Base-by-base conservation (phyloP, 23 tunicate species). In the Halocynthia roretzi region DNA sequence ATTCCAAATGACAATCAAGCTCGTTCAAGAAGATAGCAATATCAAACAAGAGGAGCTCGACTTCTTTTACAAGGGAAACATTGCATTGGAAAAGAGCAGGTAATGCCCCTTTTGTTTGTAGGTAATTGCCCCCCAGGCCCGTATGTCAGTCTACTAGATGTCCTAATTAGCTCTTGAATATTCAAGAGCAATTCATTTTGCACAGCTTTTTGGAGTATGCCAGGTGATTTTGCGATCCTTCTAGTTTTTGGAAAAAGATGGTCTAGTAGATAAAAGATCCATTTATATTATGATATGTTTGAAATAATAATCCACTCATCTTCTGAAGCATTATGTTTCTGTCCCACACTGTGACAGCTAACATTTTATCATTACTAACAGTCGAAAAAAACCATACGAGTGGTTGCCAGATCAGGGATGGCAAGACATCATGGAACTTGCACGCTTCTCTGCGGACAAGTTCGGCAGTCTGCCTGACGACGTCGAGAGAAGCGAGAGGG, bases 1-100 rank as follows among this genome's bases (percentile, higher is more conserved):
- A 15, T 96, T 96, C 84, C 99, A 96, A 85, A 96, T 96, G 99
- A 90, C 97, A 50, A 96, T 89, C 48, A 96, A 96, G 71, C 73
- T 96, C 62, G 89, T 81, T 6, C 99, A 96, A 76, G 99, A 96
- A 62, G 77, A 85, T 52, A 96, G 96, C 12, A 64, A 77, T 15
- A 92, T 86, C 62, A 70, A 65, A 8, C 99, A 96, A 62, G 97
- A 92, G 57, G 92, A 89, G 68, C 85, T 96, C 4, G 99, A 96
- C 67, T 96, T 96, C 83, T 96, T 96, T 83, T 86, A 90, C 93
- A 96, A 96, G 63, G 99, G 99, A 75, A 96, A 96, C 62, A 96
- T 96, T 64, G 96, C 99, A 8, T 70, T 96, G 83, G 99, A 96
- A 75, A 89, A 89, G 83, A 92, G 96, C 96, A 87, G 88, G 93